Base-by-base conservation (phyloP, 2,113 vertebrate genomes). In the Nycticryphes semicollaris region DNA sequence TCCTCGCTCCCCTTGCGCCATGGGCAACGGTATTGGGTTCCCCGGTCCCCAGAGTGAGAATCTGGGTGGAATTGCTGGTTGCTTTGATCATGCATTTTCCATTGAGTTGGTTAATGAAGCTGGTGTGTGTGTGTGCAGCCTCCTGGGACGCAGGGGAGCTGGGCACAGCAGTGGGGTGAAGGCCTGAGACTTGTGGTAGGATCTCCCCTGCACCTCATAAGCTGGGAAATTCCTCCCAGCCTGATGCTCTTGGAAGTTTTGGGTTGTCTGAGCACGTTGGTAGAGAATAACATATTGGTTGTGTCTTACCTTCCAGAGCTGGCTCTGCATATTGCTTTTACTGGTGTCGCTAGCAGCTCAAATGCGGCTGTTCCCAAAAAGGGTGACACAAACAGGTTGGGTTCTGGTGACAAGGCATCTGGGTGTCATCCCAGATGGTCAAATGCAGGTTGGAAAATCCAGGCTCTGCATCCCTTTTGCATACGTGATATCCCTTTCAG, bases 121-220 rank as follows among this genome's bases (percentile, higher is more conserved):
- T 1, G 1, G 6, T 20, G 50, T 28, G 53, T 0, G 0, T 17
- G 43, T 69, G 47, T 30, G 20, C 39, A 56, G 51, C 57, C 31
- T 84, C 25, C 37, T 84, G 72, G 72, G n/a, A 37, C 8, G 1
- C 24, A 7, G 0, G 1, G 41, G 62, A 83, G 10, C 41, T 57
- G 79, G 51, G 20, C 11, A 13, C 17, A 37, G 76, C 23, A 6
- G 37, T 8, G 16, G 14, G 7, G 1, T 54, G 18, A 47, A 64
- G 39, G 24, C n/a, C 12, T 3, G 22, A 63, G 27, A 28, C 8
- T 47, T 47, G 31, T 3, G 10, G 19, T 19, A 13, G 1, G 3
- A 6, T 53, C 19, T 53, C 6, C 31, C 14, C 19, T 35, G 30
- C 17, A 21, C 35, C 15, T 7, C 4, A 1, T 5, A 18, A 77